A percentile compares a stretch with the other conserved stretches of the same genome.
Conservation (phyloP, 2,113 vertebrate genomes). For the Puffinus mauretanicus region DNA sequence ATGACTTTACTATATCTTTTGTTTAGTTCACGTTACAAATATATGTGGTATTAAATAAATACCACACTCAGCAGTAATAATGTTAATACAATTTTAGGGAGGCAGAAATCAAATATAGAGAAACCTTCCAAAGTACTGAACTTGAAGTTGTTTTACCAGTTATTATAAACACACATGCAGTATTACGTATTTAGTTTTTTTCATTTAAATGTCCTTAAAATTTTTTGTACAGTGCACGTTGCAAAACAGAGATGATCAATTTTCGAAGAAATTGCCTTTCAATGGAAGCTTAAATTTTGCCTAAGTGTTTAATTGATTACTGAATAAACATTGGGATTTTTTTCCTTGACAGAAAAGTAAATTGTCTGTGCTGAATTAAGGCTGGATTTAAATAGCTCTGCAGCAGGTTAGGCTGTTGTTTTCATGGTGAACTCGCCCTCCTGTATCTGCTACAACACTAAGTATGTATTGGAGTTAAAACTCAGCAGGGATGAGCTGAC, state of each 20-base stretch:
- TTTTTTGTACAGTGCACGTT: neutral
- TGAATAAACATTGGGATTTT: neutral
- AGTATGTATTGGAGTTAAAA: neutral
- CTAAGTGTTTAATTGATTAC: neutral
- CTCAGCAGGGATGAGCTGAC: neutral
- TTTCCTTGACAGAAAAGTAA: neutral
- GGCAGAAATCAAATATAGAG: neutral
- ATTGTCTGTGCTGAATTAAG: neutral
- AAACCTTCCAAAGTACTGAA: neutral
- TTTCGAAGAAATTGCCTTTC: neutral
- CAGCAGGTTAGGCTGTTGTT: neutral
- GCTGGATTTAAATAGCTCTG: neutral
- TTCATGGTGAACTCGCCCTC: neutral
- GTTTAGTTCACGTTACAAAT: neutral
- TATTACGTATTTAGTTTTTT: neutral
- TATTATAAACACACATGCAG: neutral
- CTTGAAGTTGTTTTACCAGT: neutral
- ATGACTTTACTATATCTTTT: neutral
- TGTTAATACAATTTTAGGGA: neutral
- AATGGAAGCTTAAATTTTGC: neutral
- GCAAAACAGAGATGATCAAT: neutral
- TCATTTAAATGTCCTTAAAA: neutral
- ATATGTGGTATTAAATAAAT: neutral
- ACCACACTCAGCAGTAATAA: neutral
- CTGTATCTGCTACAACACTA: neutral